A percentile compares a stretch with the other conserved stretches of the same genome.
Evolutionary conservation across 2,797 vertebrate species (phyloP).

Genomic region (Hippopotamyrus pictus): DNA sequence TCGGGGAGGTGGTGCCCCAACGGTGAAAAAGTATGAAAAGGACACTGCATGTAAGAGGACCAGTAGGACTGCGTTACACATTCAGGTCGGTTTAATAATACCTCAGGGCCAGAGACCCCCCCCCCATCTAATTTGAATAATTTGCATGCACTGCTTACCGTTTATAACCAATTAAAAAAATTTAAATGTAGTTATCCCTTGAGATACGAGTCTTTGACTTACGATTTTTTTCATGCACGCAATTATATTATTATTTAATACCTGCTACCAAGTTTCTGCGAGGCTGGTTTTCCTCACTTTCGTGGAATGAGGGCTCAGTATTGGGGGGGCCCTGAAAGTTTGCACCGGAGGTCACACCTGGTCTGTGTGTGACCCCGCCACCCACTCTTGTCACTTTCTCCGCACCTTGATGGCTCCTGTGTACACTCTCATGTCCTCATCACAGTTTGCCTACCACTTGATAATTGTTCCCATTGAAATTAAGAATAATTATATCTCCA

Average conservation of each 20-base stretch:
- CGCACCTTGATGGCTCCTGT: neutral
- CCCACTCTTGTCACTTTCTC: neutral
- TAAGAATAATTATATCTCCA: neutral
- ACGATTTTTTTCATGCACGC: neutral
- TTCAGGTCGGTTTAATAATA: constrained; percentile 24
- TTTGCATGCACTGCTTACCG: neutral
- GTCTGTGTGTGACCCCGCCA: neutral
- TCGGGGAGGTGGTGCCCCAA: constrained; percentile 3
- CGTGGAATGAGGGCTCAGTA: neutral
- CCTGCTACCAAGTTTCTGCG: neutral
- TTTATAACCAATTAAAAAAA: neutral
- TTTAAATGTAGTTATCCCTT: neutral
- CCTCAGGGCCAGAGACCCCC: neutral
- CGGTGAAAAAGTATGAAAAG: constrained; percentile 12
- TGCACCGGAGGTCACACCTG: neutral
- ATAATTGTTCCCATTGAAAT: neutral
- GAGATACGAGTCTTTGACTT: neutral
- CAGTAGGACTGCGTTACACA: constrained; percentile 28
- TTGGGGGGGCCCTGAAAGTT: neutral
- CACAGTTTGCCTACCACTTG: neutral
- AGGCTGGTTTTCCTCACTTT: neutral
- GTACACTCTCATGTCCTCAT: neutral
- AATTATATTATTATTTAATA: neutral
- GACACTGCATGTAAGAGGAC: constrained; percentile 23
- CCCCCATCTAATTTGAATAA: neutral